Conservation (phyloP, 2,797 vertebrate genomes). For the Halcyon chelicuti region DNA sequence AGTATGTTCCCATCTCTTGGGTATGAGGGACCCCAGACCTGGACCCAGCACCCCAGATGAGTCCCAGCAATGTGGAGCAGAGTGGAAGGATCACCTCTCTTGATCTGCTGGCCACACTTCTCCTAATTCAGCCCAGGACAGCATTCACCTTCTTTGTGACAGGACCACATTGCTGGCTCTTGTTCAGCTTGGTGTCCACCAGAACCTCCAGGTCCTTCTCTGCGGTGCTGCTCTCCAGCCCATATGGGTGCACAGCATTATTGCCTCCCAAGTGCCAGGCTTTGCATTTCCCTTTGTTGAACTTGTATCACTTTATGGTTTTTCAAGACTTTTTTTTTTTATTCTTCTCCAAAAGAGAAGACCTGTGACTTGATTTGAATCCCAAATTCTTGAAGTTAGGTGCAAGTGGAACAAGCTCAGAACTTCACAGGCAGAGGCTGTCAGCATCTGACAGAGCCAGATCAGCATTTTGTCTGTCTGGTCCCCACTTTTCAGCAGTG, state of each 20-base stretch:
- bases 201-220: neutral
- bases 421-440: neutral
- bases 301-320: neutral
- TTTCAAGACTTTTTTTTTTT: neutral
- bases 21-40: neutral
- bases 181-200: neutral
- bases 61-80: neutral
- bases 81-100: neutral
- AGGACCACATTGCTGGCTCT: neutral
- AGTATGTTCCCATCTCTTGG: neutral
- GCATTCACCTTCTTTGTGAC: neutral
- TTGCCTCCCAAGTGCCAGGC: neutral
- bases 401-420: neutral
- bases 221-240: neutral
- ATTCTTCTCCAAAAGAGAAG: neutral
- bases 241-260: accelerated
- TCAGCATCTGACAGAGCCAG: neutral
- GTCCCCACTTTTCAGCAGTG: neutral
- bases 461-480: neutral
- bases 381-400: neutral
- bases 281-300: neutral
- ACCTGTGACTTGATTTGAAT: neutral
- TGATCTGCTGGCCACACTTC: neutral
- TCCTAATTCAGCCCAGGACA: neutral
- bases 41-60: neutral